Percentiles rank a stretch among this genome's conserved stretches.
Evolutionary conservation across 2,888 invertebrate species (phyloP).

Genomic region (Chironomus riparius): DNA sequence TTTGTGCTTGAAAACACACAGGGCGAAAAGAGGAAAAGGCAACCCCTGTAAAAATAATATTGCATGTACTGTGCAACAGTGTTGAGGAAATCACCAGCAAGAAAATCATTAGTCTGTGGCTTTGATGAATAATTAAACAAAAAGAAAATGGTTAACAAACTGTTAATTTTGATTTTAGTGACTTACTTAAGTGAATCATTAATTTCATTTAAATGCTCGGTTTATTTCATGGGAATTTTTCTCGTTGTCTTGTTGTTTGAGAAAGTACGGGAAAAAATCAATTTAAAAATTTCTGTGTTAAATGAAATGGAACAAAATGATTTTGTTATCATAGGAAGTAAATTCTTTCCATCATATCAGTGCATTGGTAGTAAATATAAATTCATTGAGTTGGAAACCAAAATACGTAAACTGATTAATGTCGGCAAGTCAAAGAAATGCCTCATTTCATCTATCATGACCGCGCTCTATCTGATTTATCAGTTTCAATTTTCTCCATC

Average conservation of each 20-base stretch:
- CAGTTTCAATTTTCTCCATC: neutral
- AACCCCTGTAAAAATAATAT: neutral
- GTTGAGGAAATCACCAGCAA: neutral
- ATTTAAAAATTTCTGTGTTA: neutral
- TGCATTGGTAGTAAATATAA: neutral
- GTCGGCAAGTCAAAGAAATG: neutral
- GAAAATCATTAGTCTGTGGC: neutral
- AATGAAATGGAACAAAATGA: neutral
- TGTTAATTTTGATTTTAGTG: constrained; percentile 18
- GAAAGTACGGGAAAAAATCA: no score
- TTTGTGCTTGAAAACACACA: neutral
- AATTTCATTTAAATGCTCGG: constrained; percentile 1
- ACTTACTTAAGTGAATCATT: neutral
- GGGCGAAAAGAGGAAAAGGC: neutral
- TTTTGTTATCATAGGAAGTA: neutral
- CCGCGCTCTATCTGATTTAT: neutral
- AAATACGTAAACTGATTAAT: neutral
- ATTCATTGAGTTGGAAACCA: neutral
- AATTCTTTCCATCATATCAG: no score
- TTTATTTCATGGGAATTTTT: neutral
- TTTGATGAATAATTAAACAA: constrained; percentile 22
- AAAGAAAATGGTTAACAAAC: neutral
- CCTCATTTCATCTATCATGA: neutral
- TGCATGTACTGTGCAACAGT: neutral
- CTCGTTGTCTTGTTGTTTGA: no score